phyloP scores from a whole-genome alignment of 1,140 invertebrate species.

The Drosophila punjabiensis region DNA sequence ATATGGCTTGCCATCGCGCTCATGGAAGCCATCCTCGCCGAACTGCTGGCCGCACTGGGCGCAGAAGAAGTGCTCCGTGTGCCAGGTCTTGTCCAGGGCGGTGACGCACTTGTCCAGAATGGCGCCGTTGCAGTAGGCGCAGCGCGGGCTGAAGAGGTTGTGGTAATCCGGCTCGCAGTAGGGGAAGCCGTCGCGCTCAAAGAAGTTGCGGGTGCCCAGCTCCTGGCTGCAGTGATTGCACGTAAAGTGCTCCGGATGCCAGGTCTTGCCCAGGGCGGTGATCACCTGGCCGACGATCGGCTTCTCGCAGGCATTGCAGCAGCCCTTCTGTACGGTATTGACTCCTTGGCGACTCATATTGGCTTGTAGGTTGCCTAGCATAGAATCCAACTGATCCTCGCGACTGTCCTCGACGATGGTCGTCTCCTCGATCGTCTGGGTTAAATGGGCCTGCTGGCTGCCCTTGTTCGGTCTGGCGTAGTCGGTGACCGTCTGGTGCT shows the following conservation, averaged over 20 bases:
- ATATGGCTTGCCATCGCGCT: slow-evolving; percentile 97
- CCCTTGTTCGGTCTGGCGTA: slow-evolving; percentile 91
- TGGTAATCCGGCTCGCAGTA: slow-evolving; percentile 99
- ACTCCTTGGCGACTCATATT: slow-evolving; percentile 99
- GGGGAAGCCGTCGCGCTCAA: slow-evolving; percentile 97
- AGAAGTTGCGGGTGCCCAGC: slow-evolving; percentile 99
- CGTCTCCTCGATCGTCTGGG: slow-evolving; percentile 86
- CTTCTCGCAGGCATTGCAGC: slow-evolving; percentile 98
- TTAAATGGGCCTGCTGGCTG: slow-evolving; percentile 84
- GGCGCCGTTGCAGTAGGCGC: slow-evolving; percentile 99
- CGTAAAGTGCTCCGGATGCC: slow-evolving; percentile 99
- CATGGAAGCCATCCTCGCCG: slow-evolving; percentile 98
- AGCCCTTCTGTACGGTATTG: slow-evolving; percentile 98
- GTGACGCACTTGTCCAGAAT: slow-evolving; percentile 99
- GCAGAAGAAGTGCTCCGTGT: slow-evolving; percentile 99
- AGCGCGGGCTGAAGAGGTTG: slow-evolving; percentile 98
- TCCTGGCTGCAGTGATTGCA: slow-evolving; percentile 98
- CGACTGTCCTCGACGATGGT: slow-evolving; percentile 80
- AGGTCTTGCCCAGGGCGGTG: slow-evolving; percentile 98
- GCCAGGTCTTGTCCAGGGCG: slow-evolving; percentile 99
- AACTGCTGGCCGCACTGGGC: slow-evolving; percentile 98
- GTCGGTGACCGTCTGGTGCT: slow-evolving; percentile 88
- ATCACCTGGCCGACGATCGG: slow-evolving; percentile 98
- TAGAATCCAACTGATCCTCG: slow-evolving; percentile 93
- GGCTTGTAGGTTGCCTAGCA: slow-evolving; percentile 91